A percentile compares a stretch with the other conserved stretches of the same genome.
phyloP scores from a whole-genome alignment of 1,140 invertebrate species.

The Ectropis grisescens region DNA sequence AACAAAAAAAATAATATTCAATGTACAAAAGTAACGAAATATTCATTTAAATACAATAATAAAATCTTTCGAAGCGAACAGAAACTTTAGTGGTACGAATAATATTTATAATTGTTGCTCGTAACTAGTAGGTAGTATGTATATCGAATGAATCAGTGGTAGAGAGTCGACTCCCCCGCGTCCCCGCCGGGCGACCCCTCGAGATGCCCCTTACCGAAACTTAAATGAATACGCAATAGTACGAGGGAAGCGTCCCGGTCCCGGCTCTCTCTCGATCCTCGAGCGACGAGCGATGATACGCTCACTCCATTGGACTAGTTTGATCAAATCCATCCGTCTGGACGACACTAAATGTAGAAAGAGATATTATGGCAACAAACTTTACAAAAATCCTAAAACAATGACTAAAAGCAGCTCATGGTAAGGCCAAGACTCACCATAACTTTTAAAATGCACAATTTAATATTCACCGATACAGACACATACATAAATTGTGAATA shows the following conservation, averaged over 20 bases:
- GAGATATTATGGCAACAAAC: slow-evolving; percentile 69
- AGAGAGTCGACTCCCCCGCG: slow-evolving; percentile 8
- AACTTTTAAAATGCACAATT: slow-evolving; percentile 66
- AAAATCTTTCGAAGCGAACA: slow-evolving; percentile 46
- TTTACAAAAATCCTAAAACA: slow-evolving; percentile 69
- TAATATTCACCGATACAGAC: slow-evolving; percentile 68
- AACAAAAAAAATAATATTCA: no score
- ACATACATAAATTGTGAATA: slow-evolving; percentile 68
- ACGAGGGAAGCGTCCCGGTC: slow-evolving; percentile 27
- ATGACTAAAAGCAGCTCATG: slow-evolving; percentile 65
- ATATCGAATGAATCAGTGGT: not conserved
- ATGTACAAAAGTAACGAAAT: slow-evolving; percentile 50
- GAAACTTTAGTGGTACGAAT: slow-evolving; percentile 29
- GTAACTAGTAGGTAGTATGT: slow-evolving; percentile 10
- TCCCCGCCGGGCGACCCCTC: not conserved
- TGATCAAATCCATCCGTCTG: slow-evolving; percentile 61
- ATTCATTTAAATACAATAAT: slow-evolving; percentile 49
- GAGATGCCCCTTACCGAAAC: slow-evolving; percentile 17
- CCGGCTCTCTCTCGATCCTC: slow-evolving; percentile 23
- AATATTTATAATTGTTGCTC: slow-evolving; percentile 14
- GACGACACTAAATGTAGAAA: slow-evolving; percentile 61
- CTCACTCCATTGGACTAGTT: slow-evolving; percentile 60
- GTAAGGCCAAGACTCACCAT: slow-evolving; percentile 45
- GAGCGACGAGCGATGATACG: slow-evolving; percentile 24
- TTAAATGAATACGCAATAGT: slow-evolving; percentile 46